A percentile compares a stretch with the other conserved stretches of the same genome.
Conservation (phyloP, 64 coral and sea anemone genomes). For the Astreopora myriophthalma region DNA sequence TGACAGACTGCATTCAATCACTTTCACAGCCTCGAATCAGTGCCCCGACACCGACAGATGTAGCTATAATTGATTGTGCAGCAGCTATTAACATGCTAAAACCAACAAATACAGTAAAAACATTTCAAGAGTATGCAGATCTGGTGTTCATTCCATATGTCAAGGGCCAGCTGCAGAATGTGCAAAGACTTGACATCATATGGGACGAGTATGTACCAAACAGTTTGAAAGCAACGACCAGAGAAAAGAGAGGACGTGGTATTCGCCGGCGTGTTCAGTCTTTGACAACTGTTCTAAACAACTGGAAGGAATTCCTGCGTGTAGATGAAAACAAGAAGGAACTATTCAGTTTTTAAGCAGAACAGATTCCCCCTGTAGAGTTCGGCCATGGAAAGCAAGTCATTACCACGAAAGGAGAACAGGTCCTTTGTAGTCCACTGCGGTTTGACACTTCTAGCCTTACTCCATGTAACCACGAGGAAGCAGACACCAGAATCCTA, state of each 20-base stretch:
- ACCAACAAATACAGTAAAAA: slow-evolving; percentile 39
- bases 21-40: slow-evolving; percentile 21
- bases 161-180: neutral
- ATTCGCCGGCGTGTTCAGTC: slow-evolving; percentile 13
- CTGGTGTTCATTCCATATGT: slow-evolving; percentile 28
- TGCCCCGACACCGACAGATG: slow-evolving; percentile 29
- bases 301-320: slow-evolving; percentile 40
- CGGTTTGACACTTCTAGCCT: neutral
- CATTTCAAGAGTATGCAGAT: slow-evolving; percentile 1
- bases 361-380: neutral
- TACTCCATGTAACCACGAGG: neutral
- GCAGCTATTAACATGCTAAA: slow-evolving; percentile 63
- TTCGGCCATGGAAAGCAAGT: slow-evolving; percentile 5
- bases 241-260: slow-evolving; percentile 29
- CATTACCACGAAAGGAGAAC: slow-evolving; percentile 14
- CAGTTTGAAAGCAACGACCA: slow-evolving; percentile 10
- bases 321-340: slow-evolving; percentile 18
- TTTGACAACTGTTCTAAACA: slow-evolving; percentile 7
- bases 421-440: neutral
- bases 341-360: slow-evolving; percentile 18
- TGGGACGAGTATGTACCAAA: slow-evolving; percentile 3
- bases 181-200: slow-evolving; percentile 9
- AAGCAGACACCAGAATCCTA: no score
- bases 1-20: slow-evolving; percentile 40
- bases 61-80: slow-evolving; percentile 49